Evolutionary conservation across 30 jellyfish, hydroid and myxozoan genomes (phyloP).

Genomic region (Aurelia aurita complex sp. Pacific): DNA sequence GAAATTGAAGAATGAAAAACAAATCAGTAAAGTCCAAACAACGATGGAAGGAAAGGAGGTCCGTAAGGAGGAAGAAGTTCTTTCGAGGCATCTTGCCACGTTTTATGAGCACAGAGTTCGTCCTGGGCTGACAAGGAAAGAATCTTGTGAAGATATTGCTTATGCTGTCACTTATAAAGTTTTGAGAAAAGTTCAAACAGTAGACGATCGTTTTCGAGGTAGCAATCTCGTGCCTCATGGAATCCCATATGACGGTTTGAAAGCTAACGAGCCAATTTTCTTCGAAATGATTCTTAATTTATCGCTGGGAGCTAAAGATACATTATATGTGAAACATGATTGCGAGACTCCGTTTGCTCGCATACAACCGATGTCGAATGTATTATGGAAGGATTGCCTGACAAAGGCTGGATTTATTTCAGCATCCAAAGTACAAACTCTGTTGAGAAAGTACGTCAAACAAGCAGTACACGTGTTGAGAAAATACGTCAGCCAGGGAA

Average conservation of each 20-base stretch:
- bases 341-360: slow-evolving; percentile 52
- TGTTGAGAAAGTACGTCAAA: slow-evolving; percentile 68
- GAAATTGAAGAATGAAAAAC: background rate
- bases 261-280: slow-evolving; percentile 65
- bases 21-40: background rate
- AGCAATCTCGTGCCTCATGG: slow-evolving; percentile 80
- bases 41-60: background rate
- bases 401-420: slow-evolving; percentile 55
- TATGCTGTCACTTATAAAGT: slow-evolving; percentile 72
- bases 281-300: slow-evolving; percentile 76
- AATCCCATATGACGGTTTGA: slow-evolving; percentile 76
- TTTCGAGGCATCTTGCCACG: slow-evolving; percentile 11
- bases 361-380: slow-evolving; percentile 63
- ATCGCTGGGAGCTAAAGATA: slow-evolving; percentile 56
- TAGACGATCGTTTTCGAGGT: slow-evolving; percentile 81
- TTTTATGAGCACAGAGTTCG: slow-evolving; percentile 67
- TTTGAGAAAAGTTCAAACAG: slow-evolving; percentile 82
- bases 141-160: slow-evolving; percentile 73
- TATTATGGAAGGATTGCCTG: slow-evolving; percentile 76
- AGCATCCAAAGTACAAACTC: slow-evolving; percentile 48
- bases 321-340: slow-evolving; percentile 52
- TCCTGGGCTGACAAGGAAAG: slow-evolving; percentile 52
- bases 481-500: slow-evolving; percentile 72
- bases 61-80: background rate
- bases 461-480: slow-evolving; percentile 84